Percentiles rank a stretch among this genome's conserved stretches.
Evolutionary conservation across 92 coral and sea anemone species (phyloP).

Genomic region (Zoanthus gigantus): DNA sequence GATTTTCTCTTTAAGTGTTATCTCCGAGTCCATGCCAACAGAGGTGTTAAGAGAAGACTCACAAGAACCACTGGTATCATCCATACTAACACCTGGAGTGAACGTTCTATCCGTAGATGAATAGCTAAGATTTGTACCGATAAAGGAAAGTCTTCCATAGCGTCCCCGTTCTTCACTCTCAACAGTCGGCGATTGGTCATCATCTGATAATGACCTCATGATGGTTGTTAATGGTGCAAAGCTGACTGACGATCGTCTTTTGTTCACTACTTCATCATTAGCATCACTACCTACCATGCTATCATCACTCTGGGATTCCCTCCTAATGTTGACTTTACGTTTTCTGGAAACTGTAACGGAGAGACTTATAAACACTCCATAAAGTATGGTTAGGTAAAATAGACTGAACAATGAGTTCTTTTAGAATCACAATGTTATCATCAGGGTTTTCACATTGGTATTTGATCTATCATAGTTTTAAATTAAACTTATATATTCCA

Average conservation of each 20-base stretch:
- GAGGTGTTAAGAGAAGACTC: slow-evolving; percentile 31
- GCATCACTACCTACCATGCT: slow-evolving; percentile 54
- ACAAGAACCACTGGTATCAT: slow-evolving; percentile 4
- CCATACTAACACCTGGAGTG: slow-evolving; percentile 57
- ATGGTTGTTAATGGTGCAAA: slow-evolving; percentile 77
- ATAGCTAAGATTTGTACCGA: slow-evolving; percentile 47
- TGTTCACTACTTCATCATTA: slow-evolving; percentile 45
- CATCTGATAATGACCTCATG: slow-evolving; percentile 53
- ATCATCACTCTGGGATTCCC: not conserved
- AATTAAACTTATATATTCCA: too few relatives aligned
- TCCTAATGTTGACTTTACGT: slow-evolving; percentile 51
- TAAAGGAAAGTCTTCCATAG: slow-evolving; percentile 45
- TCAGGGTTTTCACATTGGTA: too few relatives aligned
- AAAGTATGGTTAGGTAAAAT: too few relatives aligned
- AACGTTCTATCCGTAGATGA: slow-evolving; percentile 55
- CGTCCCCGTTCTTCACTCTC: not conserved
- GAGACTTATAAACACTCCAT: not conserved
- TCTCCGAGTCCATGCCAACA: slow-evolving; percentile 64
- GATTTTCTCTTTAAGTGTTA: slow-evolving; percentile 52
- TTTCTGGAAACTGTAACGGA: slow-evolving; percentile 33
- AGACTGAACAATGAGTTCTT: too few relatives aligned
- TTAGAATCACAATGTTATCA: too few relatives aligned
- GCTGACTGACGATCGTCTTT: slow-evolving; percentile 81
- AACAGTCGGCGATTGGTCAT: slow-evolving; percentile 20
- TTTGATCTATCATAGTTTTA: too few relatives aligned